Conservation (phyloP, 2,113 vertebrate genomes). For the Clinocottus analis region DNA sequence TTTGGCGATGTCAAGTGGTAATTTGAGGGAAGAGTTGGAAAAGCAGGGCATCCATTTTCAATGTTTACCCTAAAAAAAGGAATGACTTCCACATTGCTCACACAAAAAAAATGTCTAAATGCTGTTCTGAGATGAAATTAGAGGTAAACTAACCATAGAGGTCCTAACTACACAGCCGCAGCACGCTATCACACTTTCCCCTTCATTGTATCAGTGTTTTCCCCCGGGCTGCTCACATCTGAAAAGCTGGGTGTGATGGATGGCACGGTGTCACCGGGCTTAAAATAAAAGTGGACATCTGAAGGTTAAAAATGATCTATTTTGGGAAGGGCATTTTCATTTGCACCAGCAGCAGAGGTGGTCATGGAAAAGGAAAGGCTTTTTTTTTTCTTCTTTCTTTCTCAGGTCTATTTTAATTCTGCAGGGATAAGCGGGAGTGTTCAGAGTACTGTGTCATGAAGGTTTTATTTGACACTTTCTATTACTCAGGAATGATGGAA, state of each 20-base stretch:
- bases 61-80: constrained; percentile 73
- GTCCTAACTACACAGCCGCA: constrained; percentile 44
- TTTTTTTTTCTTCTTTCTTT: constrained; percentile 33
- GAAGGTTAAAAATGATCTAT: constrained; percentile 82
- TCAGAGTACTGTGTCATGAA: constrained; percentile 72
- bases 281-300: constrained; percentile 83
- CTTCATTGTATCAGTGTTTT: constrained; percentile 65
- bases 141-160: constrained; percentile 71
- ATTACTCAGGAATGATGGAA: constrained; percentile 73
- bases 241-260: constrained; percentile 77
- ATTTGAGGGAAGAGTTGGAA: constrained; percentile 77
- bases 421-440: constrained; percentile 67
- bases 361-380: constrained; percentile 70
- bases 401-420: constrained; percentile 75
- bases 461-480: constrained; percentile 70
- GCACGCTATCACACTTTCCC: constrained; percentile 62
- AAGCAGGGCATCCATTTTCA: constrained; percentile 69
- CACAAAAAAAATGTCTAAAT: constrained; percentile 74
- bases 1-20: constrained; percentile 73
- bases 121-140: constrained; percentile 71
- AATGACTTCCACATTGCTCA: constrained; percentile 73
- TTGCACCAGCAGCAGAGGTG: constrained; percentile 76
- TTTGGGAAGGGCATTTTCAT: constrained; percentile 83
- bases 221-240: constrained; percentile 69
- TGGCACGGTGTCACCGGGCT: constrained; percentile 74